Percentiles rank a stretch among this genome's conserved stretches.
Conservation (phyloP, 2,113 vertebrate species). For the Ondatra zibethicus region DNA sequence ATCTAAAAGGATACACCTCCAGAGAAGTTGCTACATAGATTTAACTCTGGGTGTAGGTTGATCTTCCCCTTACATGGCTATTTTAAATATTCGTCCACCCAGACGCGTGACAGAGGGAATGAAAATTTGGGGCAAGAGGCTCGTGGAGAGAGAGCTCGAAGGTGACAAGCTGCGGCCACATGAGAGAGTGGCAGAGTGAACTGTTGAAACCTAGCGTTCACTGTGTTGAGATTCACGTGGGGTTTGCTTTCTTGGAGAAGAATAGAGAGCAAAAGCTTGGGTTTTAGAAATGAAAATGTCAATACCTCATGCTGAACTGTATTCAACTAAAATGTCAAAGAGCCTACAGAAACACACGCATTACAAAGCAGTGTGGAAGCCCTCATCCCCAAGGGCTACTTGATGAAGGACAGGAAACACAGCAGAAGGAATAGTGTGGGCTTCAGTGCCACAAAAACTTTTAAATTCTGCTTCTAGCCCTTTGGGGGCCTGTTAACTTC, state of each 20-base stretch:
- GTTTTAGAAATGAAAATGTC: neutral
- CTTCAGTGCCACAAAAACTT: neutral
- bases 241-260: neutral
- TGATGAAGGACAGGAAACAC: neutral
- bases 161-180: rapidly evolving
- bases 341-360: neutral
- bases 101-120: neutral
- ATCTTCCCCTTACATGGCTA: neutral
- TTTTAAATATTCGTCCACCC: neutral
- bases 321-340: neutral
- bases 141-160: neutral
- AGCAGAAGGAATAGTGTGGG: too few relatives aligned
- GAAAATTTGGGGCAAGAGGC: neutral
- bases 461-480: neutral
- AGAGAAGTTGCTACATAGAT: neutral
- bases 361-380: too few relatives aligned
- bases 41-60: neutral
- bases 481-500: neutral
- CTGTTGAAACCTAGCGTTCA: neutral
- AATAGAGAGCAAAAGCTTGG: neutral
- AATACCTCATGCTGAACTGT: neutral
- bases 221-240: neutral
- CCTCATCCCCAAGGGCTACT: neutral
- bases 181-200: neutral
- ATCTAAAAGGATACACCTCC: neutral